phyloP scores from a whole-genome alignment of 2,888 invertebrate genomes.

The Noctua janthe region DNA sequence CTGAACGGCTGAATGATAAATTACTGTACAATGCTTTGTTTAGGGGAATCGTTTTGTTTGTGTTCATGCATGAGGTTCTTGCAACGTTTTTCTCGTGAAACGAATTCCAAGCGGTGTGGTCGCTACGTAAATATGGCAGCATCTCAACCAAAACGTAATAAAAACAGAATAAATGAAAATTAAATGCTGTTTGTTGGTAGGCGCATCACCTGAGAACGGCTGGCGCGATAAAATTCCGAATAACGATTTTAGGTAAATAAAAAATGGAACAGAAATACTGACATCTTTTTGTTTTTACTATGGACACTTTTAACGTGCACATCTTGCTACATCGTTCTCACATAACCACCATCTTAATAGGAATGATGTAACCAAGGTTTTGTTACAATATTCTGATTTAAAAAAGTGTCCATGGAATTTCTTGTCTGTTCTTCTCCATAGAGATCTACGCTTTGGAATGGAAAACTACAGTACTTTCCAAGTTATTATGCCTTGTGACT shows the following conservation, averaged over 20 bases:
- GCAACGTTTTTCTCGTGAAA: conserved; percentile 32
- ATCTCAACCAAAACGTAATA: conserved; percentile 10
- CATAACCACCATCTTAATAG: too few species aligned
- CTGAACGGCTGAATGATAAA: conserved; percentile 62
- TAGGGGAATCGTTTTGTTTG: conserved; percentile 47
- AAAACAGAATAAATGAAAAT: background rate
- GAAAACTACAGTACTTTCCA: too few species aligned
- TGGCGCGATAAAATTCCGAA: too few species aligned
- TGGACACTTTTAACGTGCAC: too few species aligned
- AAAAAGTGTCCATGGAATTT: too few species aligned
- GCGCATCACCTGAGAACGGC: background rate
- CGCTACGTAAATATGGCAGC: conserved; percentile 30
- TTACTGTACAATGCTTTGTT: conserved; percentile 53
- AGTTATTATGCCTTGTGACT: too few species aligned
- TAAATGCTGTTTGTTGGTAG: background rate
- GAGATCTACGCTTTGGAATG: too few species aligned
- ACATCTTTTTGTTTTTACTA: too few species aligned
- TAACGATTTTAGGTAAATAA: background rate
- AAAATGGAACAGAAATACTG: background rate
- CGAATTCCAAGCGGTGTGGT: conserved; percentile 16
- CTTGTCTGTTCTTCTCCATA: too few species aligned
- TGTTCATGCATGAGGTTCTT: conserved; percentile 34
- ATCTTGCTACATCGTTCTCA: too few species aligned
- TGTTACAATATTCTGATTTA: too few species aligned
- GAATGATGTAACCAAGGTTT: too few species aligned